phyloP scores from a whole-genome alignment of 2,888 invertebrate genomes.

The Acrocyrtus sp. region DNA sequence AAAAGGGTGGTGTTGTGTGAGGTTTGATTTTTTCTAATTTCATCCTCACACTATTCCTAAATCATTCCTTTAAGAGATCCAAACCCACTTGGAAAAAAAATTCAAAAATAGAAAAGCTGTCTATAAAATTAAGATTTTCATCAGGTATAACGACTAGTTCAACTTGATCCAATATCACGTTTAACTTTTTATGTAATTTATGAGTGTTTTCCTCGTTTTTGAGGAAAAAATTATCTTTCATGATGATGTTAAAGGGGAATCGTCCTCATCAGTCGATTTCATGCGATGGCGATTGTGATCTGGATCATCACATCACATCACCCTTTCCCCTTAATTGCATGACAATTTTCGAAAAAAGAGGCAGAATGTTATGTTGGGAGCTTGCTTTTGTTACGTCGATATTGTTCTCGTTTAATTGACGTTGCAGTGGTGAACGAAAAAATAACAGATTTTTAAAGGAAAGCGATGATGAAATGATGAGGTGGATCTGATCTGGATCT shows the following conservation, averaged over 20 bases:
- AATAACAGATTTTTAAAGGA: not conserved
- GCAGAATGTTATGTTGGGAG: no score
- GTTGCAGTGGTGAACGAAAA: not conserved
- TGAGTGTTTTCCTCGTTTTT: conserved; percentile 18
- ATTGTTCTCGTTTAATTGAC: not conserved
- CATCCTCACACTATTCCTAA: no score
- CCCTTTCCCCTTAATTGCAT: conserved; percentile 40
- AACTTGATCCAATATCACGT: not conserved
- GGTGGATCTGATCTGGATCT: not conserved
- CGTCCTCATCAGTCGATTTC: conserved; percentile 16
- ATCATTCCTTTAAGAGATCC: not conserved
- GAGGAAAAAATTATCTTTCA: conserved; percentile 12
- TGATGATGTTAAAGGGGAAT: no score
- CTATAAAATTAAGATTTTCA: not conserved
- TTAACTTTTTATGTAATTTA: conserved; percentile 24
- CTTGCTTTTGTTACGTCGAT: not conserved
- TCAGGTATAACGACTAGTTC: not conserved
- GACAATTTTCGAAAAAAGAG: conserved; percentile 32
- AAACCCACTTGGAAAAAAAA: no score
- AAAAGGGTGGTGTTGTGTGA: not conserved
- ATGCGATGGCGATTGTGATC: not conserved
- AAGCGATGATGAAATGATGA: not conserved
- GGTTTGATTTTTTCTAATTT: not conserved
- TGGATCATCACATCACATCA: conserved; percentile 13
- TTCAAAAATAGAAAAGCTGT: not conserved